Evolutionary conservation across 2,113 vertebrate genomes (phyloP).

Genomic region (Ciconia boyciana): DNA sequence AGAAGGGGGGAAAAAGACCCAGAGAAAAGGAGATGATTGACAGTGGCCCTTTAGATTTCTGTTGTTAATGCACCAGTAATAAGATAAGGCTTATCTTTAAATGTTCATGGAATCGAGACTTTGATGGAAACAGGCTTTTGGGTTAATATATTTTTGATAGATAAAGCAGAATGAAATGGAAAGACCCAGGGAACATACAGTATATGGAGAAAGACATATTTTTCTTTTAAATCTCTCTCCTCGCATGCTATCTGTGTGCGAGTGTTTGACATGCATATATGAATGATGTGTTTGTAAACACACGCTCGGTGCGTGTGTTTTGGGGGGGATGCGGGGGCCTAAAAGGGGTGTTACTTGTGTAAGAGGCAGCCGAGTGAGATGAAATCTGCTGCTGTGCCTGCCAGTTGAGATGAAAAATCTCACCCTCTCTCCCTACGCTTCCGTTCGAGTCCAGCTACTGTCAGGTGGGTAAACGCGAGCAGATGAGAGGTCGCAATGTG

Average conservation of each 20-base stretch:
- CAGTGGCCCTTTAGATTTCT: slow-evolving; percentile 70
- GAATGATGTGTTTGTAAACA: slow-evolving; percentile 2
- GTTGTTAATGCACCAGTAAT: slow-evolving; percentile 74
- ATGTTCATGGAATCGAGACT: slow-evolving; percentile 77
- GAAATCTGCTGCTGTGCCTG: background rate
- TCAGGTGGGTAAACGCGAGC: background rate
- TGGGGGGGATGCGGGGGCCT: rapidly evolving
- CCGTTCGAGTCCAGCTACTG: background rate
- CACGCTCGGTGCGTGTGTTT: rapidly evolving
- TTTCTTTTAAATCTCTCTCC: slow-evolving; percentile 11
- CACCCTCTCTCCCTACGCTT: background rate
- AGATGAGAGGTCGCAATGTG: background rate
- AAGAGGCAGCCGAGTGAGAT: background rate
- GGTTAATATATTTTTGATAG: slow-evolving; percentile 82
- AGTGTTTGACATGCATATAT: background rate
- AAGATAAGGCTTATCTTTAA: slow-evolving; percentile 84
- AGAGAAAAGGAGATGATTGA: slow-evolving; percentile 49
- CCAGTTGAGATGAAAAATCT: background rate
- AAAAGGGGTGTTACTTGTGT: background rate
- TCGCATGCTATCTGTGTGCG: background rate
- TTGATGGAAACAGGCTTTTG: slow-evolving; percentile 78
- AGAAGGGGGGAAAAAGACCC: background rate
- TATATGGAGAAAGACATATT: slow-evolving; percentile 39
- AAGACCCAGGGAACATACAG: slow-evolving; percentile 34
- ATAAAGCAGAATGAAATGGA: slow-evolving; percentile 71